A percentile compares a stretch with the other conserved stretches of the same genome.
These are phyloP conservation scores for Paguma larvata DNA, from an alignment of 2,797 vertebrate genomes.

Conservation along the genomic window DNA sequence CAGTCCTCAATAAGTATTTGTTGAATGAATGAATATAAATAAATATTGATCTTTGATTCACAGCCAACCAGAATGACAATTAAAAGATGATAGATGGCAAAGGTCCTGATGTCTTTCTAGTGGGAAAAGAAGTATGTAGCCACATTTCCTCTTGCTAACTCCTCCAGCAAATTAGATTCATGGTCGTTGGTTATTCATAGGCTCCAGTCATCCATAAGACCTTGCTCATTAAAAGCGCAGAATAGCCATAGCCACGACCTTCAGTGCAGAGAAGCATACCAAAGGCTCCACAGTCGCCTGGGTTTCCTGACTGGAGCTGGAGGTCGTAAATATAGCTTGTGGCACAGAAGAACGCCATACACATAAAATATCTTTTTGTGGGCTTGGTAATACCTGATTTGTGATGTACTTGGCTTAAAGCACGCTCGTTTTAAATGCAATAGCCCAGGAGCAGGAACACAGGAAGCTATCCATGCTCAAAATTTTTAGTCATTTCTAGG, in stretches of 20 bases:
- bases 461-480: background rate
- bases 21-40: slow-evolving; percentile 25
- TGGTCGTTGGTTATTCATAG: background rate
- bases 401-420: background rate
- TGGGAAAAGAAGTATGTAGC: background rate
- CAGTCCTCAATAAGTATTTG: background rate
- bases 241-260: background rate
- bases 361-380: background rate
- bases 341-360: background rate
- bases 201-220: background rate
- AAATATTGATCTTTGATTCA: slow-evolving; percentile 23
- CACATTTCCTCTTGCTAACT: background rate
- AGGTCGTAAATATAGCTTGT: background rate
- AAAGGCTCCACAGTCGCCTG: background rate
- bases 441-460: background rate
- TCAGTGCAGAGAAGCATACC: background rate
- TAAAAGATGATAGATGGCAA: background rate
- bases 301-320: background rate
- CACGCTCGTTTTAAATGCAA: background rate
- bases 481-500: background rate
- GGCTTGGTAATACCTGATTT: background rate
- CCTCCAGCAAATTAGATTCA: background rate
- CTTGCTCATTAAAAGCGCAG: background rate
- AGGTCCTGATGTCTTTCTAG: background rate
- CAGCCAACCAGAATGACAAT: background rate